Evolutionary conservation across 1,140 invertebrate species (phyloP), one percentile per base, ranked within the genome.

Genomic region (Anastrepha ludens): DNA sequence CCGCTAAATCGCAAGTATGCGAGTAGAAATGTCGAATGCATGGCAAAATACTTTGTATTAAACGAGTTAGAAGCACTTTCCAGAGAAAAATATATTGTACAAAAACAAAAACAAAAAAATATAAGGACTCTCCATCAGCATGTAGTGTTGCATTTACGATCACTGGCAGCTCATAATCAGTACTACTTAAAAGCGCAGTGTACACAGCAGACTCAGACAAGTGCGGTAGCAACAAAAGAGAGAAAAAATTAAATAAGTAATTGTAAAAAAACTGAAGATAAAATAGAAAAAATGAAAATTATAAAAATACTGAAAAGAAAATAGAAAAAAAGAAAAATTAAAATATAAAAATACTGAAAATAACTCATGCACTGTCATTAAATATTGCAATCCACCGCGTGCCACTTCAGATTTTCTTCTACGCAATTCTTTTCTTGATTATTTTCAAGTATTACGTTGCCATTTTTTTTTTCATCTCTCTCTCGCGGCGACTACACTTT

Each of bases 341-440:
- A 70, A 15, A 70, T n/a, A 29, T 29, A 29, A 29, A 29, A 29
- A 29, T 29, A 13, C 39, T 17, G 11, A 65, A 65, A 44, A 70
- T 70, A 70, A 74, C 41, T 47, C 41, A 74, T 47, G 67, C 67
- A 44, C 47, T 29, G 47, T 9, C 74, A 81, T 81, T 81, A 81
- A 20, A 58, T 29, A 58, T 7, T 55, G 74, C n/a, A 58, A n/a
- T 81, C n/a, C 74, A 55, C 7, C n/a, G 47, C 7, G 39, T 11
- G 74, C 47, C 55, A 11, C 20, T 13, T 17, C 29, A 55, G 2
- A 29, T 8, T 29, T 39, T 4, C 2, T 11, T 67, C 29, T 55
- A 29, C 17, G 60, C 17, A 17, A 17, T 17, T 29, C 17, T 11
- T 67, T 55, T 20, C 74, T 81, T 55, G 74, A 81, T 81, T 81